phyloP scores from a whole-genome alignment of 37 sponge, comb jelly and placozoan species.

The Diacarnus erythraeanus region DNA sequence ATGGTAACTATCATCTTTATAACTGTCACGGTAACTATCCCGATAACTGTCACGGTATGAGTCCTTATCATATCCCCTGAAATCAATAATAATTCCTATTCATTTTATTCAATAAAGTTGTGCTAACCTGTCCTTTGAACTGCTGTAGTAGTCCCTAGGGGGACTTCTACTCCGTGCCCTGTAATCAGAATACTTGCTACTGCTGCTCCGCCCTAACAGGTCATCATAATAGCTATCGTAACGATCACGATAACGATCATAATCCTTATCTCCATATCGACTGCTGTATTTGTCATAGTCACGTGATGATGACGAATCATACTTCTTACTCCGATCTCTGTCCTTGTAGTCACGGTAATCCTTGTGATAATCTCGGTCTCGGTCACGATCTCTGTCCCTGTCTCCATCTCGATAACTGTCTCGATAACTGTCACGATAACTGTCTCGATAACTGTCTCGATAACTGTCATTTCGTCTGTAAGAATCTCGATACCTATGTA shows the following conservation, averaged over 20 bases:
- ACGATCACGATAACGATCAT: slow-evolving; percentile 23
- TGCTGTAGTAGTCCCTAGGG: slow-evolving; percentile 10
- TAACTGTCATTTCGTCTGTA: not conserved
- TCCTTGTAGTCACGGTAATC: not conserved
- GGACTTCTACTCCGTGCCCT: slow-evolving; percentile 40
- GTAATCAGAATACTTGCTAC: slow-evolving; percentile 34
- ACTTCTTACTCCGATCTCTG: too few species aligned
- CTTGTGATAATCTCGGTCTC: not conserved
- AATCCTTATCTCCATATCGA: not conserved
- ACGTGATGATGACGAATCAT: too few species aligned
- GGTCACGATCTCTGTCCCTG: not conserved
- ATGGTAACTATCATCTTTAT: slow-evolving; percentile 1
- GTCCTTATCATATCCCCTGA: not conserved
- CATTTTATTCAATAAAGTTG: not conserved
- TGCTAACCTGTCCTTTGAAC: not conserved
- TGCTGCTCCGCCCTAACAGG: slow-evolving; percentile 24
- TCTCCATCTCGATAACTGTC: slow-evolving; percentile 14
- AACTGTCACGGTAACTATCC: not conserved
- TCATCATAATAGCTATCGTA: slow-evolving; percentile 1
- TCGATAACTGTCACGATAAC: slow-evolving; percentile 9
- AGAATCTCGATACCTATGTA: slow-evolving; percentile 12
- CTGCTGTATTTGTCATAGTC: slow-evolving; percentile 21
- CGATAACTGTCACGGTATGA: not conserved
- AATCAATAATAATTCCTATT: not conserved
- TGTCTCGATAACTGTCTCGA: slow-evolving; percentile 1